These are phyloP conservation scores for Hermetia illucens DNA, from an alignment of 1,140 invertebrate genomes.

Conservation along the genomic window DNA sequence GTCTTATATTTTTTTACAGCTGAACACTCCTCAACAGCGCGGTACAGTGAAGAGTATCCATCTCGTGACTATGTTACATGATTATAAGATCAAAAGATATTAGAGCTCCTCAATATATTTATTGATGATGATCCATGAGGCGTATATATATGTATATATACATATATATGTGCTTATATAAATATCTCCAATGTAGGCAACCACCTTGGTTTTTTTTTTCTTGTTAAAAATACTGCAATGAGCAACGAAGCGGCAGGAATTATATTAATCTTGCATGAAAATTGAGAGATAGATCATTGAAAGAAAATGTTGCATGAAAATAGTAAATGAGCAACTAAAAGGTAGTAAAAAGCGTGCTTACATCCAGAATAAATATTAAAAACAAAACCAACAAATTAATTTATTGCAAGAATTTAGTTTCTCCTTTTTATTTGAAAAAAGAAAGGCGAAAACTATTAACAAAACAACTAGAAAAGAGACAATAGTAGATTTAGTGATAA, in stretches of 20 bases:
- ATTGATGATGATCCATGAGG: background rate
- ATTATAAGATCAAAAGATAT: conserved; percentile 8
- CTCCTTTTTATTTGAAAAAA: no score
- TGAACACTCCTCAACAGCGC: conserved; percentile 11
- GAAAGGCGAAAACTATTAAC: no score
- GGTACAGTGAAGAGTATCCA: conserved; percentile 23
- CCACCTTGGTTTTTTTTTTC: no score
- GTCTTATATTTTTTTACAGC: background rate
- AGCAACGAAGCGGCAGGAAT: background rate
- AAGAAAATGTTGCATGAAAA: background rate
- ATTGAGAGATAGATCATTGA: background rate
- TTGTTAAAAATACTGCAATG: background rate
- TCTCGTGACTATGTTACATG: conserved; percentile 23
- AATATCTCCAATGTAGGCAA: no score
- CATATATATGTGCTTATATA: background rate
- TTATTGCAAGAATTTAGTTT: background rate
- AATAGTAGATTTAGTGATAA: conserved; percentile 4
- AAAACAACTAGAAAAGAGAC: background rate
- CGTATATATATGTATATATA: conserved; percentile 1
- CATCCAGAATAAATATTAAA: background rate
- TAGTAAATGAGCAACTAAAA: background rate
- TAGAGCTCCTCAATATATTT: background rate
- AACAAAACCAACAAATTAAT: no score
- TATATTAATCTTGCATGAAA: background rate
- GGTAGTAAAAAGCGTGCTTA: background rate